Percentiles rank a stretch among this genome's conserved stretches.
These are phyloP conservation scores for Willisornis vidua DNA, from an alignment of 2,113 vertebrate genomes.

Conservation along the genomic window DNA sequence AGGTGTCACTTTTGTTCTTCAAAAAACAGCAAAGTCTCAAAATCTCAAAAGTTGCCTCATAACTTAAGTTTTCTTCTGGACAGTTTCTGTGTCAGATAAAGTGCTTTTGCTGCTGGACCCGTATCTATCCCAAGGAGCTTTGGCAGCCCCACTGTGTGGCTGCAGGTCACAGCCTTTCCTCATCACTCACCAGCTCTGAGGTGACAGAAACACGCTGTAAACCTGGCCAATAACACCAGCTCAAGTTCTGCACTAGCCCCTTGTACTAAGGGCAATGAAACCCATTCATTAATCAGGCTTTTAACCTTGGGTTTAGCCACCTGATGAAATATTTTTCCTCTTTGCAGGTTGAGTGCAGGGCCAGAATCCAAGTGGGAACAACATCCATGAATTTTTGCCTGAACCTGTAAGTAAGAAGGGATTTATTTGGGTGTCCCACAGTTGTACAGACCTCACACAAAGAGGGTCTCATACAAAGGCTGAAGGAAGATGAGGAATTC, in stretches of 20 bases:
- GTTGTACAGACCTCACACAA: neutral
- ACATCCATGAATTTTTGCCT: neutral
- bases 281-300: accelerated
- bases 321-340: neutral
- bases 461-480: accelerated
- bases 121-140: accelerated
- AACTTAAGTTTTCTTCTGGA: neutral
- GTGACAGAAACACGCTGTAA: neutral
- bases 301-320: neutral
- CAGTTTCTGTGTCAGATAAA: neutral
- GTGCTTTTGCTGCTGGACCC: neutral
- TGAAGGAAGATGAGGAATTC: neutral
- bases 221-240: neutral
- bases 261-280: neutral
- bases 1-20: neutral
- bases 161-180: neutral
- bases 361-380: neutral
- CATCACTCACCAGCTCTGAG: accelerated
- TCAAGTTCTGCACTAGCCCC: neutral
- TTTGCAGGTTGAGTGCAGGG: neutral
- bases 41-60: neutral
- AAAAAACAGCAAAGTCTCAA: neutral
- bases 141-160: accelerated
- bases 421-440: accelerated
- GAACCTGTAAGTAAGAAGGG: neutral